Evolutionary conservation across 2,797 vertebrate genomes (phyloP).

Genomic region (Bufotes viridis): DNA sequence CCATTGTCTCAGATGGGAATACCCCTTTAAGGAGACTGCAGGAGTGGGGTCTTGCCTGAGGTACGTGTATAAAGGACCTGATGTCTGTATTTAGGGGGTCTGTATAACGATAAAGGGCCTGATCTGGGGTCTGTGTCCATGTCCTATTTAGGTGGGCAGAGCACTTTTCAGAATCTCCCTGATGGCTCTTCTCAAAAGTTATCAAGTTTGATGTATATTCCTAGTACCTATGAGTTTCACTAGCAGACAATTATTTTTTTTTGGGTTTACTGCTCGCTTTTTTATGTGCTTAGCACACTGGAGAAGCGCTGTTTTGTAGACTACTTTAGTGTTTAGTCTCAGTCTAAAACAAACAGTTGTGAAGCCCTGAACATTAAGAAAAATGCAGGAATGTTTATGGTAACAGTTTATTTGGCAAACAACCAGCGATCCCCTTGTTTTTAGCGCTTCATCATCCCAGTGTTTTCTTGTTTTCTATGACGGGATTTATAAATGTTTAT

Average conservation of each 20-base stretch:
- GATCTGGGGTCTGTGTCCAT: neutral
- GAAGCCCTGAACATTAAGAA: constrained; percentile 32
- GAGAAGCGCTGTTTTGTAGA: constrained; percentile 83
- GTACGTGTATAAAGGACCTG: no score
- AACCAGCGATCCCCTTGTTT: constrained; percentile 8
- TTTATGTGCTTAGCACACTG: constrained; percentile 41
- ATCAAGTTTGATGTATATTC: neutral
- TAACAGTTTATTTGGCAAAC: constrained; percentile 46
- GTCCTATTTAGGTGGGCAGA: neutral
- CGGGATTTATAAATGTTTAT: constrained; percentile 45
- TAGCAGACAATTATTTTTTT: neutral
- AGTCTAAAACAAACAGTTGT: constrained; percentile 70
- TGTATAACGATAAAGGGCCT: no score
- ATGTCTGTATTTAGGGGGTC: neutral
- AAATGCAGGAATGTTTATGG: constrained; percentile 38
- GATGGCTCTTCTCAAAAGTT: neutral
- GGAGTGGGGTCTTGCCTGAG: neutral
- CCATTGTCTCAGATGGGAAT: no score
- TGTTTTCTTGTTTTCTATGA: constrained; percentile 34
- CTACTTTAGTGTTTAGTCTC: constrained; percentile 86
- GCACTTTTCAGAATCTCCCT: neutral
- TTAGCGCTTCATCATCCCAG: constrained; percentile 40
- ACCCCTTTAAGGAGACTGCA: no score
- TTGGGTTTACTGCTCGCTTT: neutral
- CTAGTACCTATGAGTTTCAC: neutral